Evolutionary conservation across 2,113 vertebrate species (phyloP).

Genomic region (Erythrocebus patas): DNA sequence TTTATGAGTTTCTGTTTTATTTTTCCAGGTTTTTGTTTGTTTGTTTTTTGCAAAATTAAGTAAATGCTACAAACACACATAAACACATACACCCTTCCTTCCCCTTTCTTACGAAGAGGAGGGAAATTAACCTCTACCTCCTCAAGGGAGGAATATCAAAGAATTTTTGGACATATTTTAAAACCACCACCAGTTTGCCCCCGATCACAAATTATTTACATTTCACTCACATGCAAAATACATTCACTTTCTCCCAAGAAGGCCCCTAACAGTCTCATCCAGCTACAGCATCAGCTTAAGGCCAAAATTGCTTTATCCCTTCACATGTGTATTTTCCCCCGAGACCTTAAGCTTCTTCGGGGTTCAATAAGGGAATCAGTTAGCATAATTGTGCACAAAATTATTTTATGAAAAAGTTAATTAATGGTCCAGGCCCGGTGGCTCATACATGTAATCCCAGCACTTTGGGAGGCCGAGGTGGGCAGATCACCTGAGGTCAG

Average conservation of each 20-base stretch:
- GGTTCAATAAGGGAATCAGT: not conserved
- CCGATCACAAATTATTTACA: not conserved
- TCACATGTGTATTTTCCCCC: not conserved
- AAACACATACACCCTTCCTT: not conserved
- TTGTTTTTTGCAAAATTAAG: not conserved
- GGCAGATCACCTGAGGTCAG: too few species aligned
- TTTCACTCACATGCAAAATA: not conserved
- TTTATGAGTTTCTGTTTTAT: not conserved
- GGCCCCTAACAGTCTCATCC: not conserved
- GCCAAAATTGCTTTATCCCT: not conserved
- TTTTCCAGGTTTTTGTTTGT: not conserved
- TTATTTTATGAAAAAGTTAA: conserved; percentile 10
- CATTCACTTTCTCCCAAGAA: not conserved
- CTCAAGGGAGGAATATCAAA: not conserved
- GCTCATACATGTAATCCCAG: too few species aligned
- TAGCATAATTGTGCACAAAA: not conserved
- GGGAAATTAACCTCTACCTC: not conserved
- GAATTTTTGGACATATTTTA: not conserved
- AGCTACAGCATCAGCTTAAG: not conserved
- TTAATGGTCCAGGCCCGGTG: not conserved
- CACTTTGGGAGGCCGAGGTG: too few species aligned
- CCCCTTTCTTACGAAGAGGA: not conserved
- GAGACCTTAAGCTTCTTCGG: not conserved
- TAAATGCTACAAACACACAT: not conserved
- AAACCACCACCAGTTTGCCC: not conserved